Conservation (phyloP, 2,797 vertebrate genomes). For the Morelia viridis region DNA sequence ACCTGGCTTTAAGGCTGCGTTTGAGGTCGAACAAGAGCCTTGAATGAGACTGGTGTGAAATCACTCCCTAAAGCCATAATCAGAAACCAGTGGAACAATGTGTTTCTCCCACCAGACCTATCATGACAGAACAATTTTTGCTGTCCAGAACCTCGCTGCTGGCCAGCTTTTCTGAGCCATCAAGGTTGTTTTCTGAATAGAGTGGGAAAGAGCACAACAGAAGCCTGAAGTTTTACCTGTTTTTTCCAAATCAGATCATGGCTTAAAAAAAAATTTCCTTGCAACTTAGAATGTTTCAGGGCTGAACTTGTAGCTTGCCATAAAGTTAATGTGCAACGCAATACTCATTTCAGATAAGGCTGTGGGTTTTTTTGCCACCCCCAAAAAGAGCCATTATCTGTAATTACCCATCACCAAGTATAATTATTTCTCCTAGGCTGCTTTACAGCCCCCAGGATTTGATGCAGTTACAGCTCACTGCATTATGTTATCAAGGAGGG, state of each 20-base stretch:
- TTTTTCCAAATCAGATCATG: not conserved
- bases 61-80: slow-evolving; percentile 80
- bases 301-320: slow-evolving; percentile 69
- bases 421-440: slow-evolving; percentile 73
- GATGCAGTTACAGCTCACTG: slow-evolving; percentile 65
- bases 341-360: slow-evolving; percentile 67
- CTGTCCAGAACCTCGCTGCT: slow-evolving; percentile 62
- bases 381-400: slow-evolving; percentile 73
- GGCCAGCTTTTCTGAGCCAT: slow-evolving; percentile 43
- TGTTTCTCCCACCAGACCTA: slow-evolving; percentile 79
- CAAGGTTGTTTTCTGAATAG: slow-evolving; percentile 13
- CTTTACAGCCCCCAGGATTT: slow-evolving; percentile 69
- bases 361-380: slow-evolving; percentile 71
- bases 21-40: slow-evolving; percentile 77
- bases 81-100: slow-evolving; percentile 77
- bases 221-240: fast-evolving
- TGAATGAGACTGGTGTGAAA: slow-evolving; percentile 74
- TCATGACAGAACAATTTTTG: slow-evolving; percentile 69
- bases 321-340: slow-evolving; percentile 78
- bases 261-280: slow-evolving; percentile 5
- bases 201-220: not conserved
- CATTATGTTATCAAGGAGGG: slow-evolving; percentile 66
- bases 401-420: slow-evolving; percentile 77
- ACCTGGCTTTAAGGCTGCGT: slow-evolving; percentile 42
- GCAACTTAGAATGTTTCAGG: slow-evolving; percentile 53